Conservation (phyloP, 2,113 vertebrate genomes). For the Erpornis zantholeuca region DNA sequence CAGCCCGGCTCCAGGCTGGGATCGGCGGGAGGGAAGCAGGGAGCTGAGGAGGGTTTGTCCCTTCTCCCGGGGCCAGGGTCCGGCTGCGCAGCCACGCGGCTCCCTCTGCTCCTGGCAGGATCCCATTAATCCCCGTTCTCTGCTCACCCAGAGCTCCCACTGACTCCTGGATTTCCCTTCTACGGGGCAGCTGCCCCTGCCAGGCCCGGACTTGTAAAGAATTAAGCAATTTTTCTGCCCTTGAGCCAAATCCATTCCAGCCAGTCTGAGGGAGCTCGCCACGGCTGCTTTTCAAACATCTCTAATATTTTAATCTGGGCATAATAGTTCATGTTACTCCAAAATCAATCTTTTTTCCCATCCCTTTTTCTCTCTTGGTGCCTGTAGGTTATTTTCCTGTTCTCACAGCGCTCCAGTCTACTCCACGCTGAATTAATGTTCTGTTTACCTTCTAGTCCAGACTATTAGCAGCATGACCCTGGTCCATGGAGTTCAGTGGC, state of each 20-base stretch:
- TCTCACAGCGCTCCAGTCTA: neutral
- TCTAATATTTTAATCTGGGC: neutral
- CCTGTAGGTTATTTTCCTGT: neutral
- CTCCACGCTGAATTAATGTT: neutral
- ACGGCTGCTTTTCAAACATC: neutral
- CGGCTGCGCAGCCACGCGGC: neutral
- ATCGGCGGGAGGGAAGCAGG: neutral
- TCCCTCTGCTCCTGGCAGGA: neutral
- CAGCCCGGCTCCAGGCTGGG: neutral
- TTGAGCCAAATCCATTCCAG: neutral
- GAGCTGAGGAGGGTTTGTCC: neutral
- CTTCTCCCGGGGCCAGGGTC: neutral
- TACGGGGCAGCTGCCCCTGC: neutral
- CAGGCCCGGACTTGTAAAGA: neutral
- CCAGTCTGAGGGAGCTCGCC: rapidly evolving
- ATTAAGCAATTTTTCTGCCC: neutral
- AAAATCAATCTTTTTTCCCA: neutral
- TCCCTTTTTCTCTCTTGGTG: neutral
- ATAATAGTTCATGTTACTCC: neutral
- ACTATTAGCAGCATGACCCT: neutral
- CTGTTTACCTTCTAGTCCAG: neutral
- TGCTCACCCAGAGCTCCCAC: neutral
- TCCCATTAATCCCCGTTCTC: no score
- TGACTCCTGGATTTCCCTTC: neutral
- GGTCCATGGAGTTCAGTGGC: neutral